These are phyloP conservation scores for Dufourea novaeangliae DNA, from an alignment of 1,140 invertebrate genomes.

Conservation along the genomic window DNA sequence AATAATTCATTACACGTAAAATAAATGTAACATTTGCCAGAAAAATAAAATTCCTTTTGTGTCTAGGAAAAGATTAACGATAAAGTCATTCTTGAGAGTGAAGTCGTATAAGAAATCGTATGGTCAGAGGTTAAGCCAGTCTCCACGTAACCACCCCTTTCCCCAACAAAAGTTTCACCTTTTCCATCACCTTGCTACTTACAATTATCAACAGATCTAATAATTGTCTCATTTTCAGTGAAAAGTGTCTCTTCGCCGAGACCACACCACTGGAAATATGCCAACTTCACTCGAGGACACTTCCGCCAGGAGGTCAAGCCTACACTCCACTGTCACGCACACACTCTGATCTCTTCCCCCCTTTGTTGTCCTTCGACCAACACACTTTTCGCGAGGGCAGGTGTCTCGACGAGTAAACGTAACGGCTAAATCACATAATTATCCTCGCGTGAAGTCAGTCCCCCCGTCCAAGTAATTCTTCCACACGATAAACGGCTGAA, in stretches of 20 bases:
- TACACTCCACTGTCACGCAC: not conserved
- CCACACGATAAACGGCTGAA: slow-evolving; percentile 31
- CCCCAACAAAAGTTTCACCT: not conserved
- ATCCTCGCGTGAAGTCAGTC: slow-evolving; percentile 21
- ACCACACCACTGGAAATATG: not conserved
- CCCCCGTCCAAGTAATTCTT: slow-evolving; percentile 14
- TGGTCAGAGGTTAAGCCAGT: too few species aligned
- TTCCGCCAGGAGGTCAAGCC: too few species aligned
- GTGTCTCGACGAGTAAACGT: slow-evolving; percentile 15
- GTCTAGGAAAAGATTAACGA: too few species aligned
- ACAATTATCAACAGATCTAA: slow-evolving; percentile 37
- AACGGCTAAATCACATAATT: slow-evolving; percentile 57
- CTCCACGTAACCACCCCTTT: not conserved
- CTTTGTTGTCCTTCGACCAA: slow-evolving; percentile 17
- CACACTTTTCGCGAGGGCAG: slow-evolving; percentile 37
- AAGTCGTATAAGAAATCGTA: too few species aligned
- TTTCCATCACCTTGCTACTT: slow-evolving; percentile 22
- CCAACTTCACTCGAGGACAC: not conserved
- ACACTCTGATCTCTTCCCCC: not conserved
- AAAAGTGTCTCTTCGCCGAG: too few species aligned
- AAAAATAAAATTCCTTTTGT: too few species aligned
- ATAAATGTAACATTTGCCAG: too few species aligned
- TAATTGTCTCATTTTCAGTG: slow-evolving; percentile 34
- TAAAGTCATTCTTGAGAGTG: too few species aligned
- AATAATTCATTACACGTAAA: too few species aligned